Base-by-base conservation (phyloP, 1,140 invertebrate genomes). In the Contarinia nasturtii region DNA sequence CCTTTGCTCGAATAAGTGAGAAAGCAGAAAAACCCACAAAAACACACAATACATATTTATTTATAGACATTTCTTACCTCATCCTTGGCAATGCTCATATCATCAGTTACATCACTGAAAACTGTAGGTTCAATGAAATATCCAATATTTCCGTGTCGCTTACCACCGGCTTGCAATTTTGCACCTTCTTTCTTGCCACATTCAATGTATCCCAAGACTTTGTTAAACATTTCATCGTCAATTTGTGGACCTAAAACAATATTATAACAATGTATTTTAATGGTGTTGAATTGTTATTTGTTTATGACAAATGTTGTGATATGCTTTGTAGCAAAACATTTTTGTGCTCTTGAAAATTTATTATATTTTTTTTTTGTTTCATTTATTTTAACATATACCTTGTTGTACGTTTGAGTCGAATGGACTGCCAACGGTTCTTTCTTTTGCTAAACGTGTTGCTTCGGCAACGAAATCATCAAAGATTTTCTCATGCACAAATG, bases 41-140 rank as follows among this genome's bases (percentile, higher is more conserved):
- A n/a, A n/a, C n/a, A n/a, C 27, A 27, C 3, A 27, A 27, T 3
- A 10, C 27, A 27, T 27, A 27, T 27, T 27, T 27, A 27, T 27
- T 27, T 27, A 27, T 5, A 5, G 27, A 27, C 27, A 27, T 27
- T 43, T 51, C 44, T 61, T 54, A 74, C 76, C 66, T 86, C 84
- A 64, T 86, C 81, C 52, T 70, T 75, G 2, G 82, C 82, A 57
- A 88, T 88, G 47, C 67, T 72, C 82, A 88, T 87, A 52, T 83
- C 57, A 55, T 88, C 84, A 33, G 70, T 68, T 2, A 89, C 84
- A 65, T 83, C 73, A 18, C 75, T 71, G 57, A 90, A 89, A 0
- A 90, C 76, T 2, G 86, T 89, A 3, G 86, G 86, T 56, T 83
- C 58, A 37, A 88, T 65, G 57, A 77, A 90, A 61, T 75, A 88